Evolutionary conservation across 2,113 vertebrate species (phyloP), one percentile per base, ranked within the genome.

Genomic region (Corynorhinus townsendii): DNA sequence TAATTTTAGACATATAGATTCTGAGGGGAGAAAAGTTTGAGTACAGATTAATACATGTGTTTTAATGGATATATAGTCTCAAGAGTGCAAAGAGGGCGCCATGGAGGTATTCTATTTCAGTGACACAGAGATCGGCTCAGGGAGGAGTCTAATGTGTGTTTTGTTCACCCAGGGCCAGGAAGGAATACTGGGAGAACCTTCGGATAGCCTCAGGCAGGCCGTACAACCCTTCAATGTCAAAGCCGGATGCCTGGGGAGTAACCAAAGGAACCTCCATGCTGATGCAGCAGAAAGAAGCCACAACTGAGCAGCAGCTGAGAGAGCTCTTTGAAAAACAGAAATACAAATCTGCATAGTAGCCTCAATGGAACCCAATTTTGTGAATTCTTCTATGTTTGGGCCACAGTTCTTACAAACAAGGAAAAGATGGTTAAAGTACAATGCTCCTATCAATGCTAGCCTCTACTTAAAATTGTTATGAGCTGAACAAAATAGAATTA

Each of bases 281-380:
- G 97, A 99, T 99, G 98, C 99, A 99, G 98, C 99, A 99, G 98
- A 99, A 98, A 92, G 99, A 99, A 97, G 99, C 99, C 93, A 99
- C 99, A 38, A 98, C 96, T 26, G 96, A 99, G 86, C 98, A 99
- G 38, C 99, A 99, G 97, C 98, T 99, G 95, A 98, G 98, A 68
- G 98, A 97, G n/a, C 98, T 99, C 22, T 99, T 99, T 86, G 95
- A 98, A 26, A 99, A 99, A 95, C 97, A 98, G 83, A 98, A 98
- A 79, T 96, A 98, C 94, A 98, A 94, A 95, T 97, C 95, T 28
- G 17, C 49, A 10, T 80, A 97, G 43, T 93, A 94, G 47, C 87
- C 4, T 84, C n/a, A 24, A 52, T 14, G 19, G 72, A 93, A 69
- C 26, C 64, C 8, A 19, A 66, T 59, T 71, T 20, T 54, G 59